Base-by-base conservation (phyloP, 2,888 invertebrate species). In the Trichacis sp. region DNA sequence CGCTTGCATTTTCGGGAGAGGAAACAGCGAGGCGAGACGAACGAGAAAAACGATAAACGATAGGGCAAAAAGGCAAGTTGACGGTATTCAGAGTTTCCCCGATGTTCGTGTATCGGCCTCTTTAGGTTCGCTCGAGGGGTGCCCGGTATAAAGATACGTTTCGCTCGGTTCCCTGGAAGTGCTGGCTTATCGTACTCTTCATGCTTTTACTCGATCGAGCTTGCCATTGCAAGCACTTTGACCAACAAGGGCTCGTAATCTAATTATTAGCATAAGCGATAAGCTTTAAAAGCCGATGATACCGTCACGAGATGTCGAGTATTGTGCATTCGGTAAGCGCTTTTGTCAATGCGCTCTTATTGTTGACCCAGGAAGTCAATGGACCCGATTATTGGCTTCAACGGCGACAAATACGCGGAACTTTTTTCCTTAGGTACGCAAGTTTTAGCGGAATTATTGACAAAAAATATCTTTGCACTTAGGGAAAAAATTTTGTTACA, bases 51-150 rank as follows among this genome's bases (percentile, higher is more conserved):
- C 24, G 24, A 24, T 24, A 24, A 24, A 24, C 24, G 24, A 24
- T 24, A 24, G 24, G 24, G 4, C 4, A 24, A 24, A 24, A 24
- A 24, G 24, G 4, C 24, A 8, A 24, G 24, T 24, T 8, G 24
- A 24, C 4, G 24, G 24, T 8, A 24, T 24, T 24, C 24, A 24
- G 15, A 19, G 33, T 20, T 49, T 48, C 53, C 58, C 50, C 51
- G 48, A 45, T 47, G 63, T 54, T 56, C 40, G 47, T 63, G 59
- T 63, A 64, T 67, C 48, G 47, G 49, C 54, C 63, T 53, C 60
- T 63, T 63, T 56, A 56, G 56, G 53, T 50, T 56, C 43, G 53
- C 59, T 51, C 30, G 43, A 45, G 49, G 63, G n/a, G 50, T 56
- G 55, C 53, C 49, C 24, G 15, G 15, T n/a, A 36, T 48, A 67